Evolutionary conservation across 2,113 vertebrate species (phyloP).

Genomic region (Rhodinocichla rosea): DNA sequence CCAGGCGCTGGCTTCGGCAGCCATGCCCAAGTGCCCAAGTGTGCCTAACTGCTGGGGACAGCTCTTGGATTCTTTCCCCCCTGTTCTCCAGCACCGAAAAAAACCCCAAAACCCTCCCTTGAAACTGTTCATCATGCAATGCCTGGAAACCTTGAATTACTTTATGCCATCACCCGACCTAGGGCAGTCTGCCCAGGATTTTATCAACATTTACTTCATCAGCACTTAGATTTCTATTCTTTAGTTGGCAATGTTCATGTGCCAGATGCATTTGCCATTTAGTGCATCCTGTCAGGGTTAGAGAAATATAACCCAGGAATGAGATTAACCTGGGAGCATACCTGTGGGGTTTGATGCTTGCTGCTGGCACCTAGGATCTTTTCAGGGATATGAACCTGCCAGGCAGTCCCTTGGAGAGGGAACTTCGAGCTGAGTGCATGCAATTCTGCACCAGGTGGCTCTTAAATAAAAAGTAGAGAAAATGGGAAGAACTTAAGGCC

Average conservation of each 20-base stretch:
- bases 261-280: not conserved
- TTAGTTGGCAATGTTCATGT: not conserved
- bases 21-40: not conserved
- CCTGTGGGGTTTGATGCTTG: not conserved
- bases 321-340: not conserved
- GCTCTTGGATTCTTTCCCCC: not conserved
- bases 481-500: not conserved
- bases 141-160: not conserved
- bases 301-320: not conserved
- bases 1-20: not conserved
- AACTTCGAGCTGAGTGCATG: not conserved
- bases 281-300: not conserved
- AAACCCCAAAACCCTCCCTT: not conserved
- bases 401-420: not conserved
- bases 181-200: not conserved
- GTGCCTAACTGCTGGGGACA: not conserved
- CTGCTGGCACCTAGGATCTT: not conserved
- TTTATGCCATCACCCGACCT: not conserved
- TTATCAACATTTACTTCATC: not conserved
- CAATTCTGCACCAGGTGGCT: not conserved
- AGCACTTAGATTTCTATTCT: not conserved
- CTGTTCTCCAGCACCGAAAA: not conserved
- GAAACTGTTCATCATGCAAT: not conserved
- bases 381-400: not conserved
- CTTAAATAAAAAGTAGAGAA: not conserved